Conservation (phyloP, 2,797 vertebrate species). For the Rhadinocentrus ornatus region DNA sequence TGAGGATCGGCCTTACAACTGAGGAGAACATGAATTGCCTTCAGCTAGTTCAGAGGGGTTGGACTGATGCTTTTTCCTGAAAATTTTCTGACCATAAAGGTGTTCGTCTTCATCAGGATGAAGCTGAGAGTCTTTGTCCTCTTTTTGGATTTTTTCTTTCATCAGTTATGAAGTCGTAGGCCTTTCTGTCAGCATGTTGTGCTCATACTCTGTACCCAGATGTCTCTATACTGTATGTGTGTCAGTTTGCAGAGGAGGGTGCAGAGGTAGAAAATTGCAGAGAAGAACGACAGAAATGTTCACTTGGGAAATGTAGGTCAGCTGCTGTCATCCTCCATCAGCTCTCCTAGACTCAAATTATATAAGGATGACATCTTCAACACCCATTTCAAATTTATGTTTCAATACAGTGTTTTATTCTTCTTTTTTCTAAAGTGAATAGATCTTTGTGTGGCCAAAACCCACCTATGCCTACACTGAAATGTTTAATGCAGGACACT, state of each 20-base stretch:
- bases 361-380: constrained; percentile 1
- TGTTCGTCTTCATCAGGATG: neutral
- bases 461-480: neutral
- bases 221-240: neutral
- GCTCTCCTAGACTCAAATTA: constrained; percentile 6
- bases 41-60: neutral
- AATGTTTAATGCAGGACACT: constrained; percentile 18
- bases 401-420: neutral
- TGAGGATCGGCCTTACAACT: no score
- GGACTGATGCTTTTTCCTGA: neutral
- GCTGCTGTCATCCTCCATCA: constrained; percentile 45
- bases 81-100: neutral
- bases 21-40: neutral
- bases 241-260: constrained; percentile 4
- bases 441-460: neutral
- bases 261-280: neutral
- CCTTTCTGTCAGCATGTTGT: neutral
- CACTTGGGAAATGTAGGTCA: constrained; percentile 51
- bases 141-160: neutral
- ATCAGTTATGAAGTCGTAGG: neutral
- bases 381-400: constrained; percentile 14
- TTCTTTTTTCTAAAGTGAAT: neutral
- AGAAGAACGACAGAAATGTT: neutral
- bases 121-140: neutral
- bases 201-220: neutral